Conservation (phyloP, 2,797 vertebrate species). For the Sebastes jordani region DNA sequence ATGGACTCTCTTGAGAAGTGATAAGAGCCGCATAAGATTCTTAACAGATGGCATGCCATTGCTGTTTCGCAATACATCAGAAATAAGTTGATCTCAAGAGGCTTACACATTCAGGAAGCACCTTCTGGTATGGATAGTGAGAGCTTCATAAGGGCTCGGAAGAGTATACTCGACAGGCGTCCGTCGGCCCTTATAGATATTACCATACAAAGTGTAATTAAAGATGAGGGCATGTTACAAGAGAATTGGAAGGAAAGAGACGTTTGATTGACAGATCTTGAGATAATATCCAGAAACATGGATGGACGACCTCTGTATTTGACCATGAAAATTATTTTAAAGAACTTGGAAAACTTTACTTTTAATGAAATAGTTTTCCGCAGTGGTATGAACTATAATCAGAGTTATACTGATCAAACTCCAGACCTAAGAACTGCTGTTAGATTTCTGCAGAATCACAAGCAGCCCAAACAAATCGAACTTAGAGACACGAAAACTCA, state of each 20-base stretch:
- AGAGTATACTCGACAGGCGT: conserved; percentile 31
- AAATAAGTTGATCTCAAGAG: conserved; percentile 22
- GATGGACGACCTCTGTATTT: neutral
- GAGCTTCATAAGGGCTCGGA: conserved; percentile 9
- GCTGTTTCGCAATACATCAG: conserved; percentile 25
- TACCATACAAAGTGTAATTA: neutral
- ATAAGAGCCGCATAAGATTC: neutral
- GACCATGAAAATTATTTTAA: neutral
- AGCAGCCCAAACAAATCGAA: neutral
- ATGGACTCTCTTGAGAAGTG: neutral
- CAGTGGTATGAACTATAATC: neutral
- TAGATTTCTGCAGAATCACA: neutral
- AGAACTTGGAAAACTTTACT: neutral
- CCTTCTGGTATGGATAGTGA: conserved; percentile 24
- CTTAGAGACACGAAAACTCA: neutral
- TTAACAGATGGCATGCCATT: conserved; percentile 37
- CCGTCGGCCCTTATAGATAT: neutral
- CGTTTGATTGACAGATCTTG: neutral
- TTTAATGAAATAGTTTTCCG: neutral
- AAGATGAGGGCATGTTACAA: neutral
- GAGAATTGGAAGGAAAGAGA: neutral
- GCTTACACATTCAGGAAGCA: neutral
- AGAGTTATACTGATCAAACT: neutral
- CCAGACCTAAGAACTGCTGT: neutral
- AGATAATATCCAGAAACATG: neutral